Conservation (phyloP, 2,888 invertebrate species). For the Drosophila colorata region DNA sequence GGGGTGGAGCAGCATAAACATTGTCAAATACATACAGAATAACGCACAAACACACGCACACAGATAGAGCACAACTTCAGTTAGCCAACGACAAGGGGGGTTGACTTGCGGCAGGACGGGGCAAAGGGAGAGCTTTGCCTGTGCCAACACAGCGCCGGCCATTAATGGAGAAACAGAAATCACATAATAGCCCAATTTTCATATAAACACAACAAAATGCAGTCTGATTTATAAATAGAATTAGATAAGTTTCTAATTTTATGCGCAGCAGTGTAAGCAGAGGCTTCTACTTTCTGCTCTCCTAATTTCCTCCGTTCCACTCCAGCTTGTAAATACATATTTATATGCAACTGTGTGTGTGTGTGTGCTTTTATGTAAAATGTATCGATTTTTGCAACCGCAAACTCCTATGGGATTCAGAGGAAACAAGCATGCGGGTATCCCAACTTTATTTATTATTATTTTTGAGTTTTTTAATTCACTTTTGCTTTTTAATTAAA, state of each 20-base stretch:
- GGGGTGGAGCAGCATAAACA: slow-evolving; percentile 49
- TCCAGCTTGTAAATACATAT: slow-evolving; percentile 24
- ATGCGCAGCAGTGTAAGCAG: slow-evolving; percentile 54
- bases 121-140: slow-evolving; percentile 15
- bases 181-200: slow-evolving; percentile 12
- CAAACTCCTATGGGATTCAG: slow-evolving; percentile 54
- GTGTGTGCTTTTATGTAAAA: slow-evolving; percentile 50
- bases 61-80: slow-evolving; percentile 42
- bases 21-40: slow-evolving; percentile 34
- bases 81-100: slow-evolving; percentile 53
- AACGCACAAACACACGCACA: slow-evolving; percentile 29
- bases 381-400: slow-evolving; percentile 71
- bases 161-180: slow-evolving; percentile 29
- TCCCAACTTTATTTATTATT: slow-evolving; percentile 15
- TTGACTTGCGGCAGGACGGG: slow-evolving; percentile 66
- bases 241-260: slow-evolving; percentile 41
- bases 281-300: slow-evolving; percentile 47
- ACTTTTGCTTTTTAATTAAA: slow-evolving; percentile 26
- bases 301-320: slow-evolving; percentile 32
- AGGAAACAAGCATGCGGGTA: slow-evolving; percentile 33
- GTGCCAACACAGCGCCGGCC: slow-evolving; percentile 27
- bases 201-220: slow-evolving; percentile 9
- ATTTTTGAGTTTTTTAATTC: slow-evolving; percentile 17
- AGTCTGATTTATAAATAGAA: slow-evolving; percentile 31
- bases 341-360: slow-evolving; percentile 35